Evolutionary conservation across 2,797 vertebrate species (phyloP), one percentile per base, ranked within the genome.

Genomic region (Pseudochaenichthys georgianus): DNA sequence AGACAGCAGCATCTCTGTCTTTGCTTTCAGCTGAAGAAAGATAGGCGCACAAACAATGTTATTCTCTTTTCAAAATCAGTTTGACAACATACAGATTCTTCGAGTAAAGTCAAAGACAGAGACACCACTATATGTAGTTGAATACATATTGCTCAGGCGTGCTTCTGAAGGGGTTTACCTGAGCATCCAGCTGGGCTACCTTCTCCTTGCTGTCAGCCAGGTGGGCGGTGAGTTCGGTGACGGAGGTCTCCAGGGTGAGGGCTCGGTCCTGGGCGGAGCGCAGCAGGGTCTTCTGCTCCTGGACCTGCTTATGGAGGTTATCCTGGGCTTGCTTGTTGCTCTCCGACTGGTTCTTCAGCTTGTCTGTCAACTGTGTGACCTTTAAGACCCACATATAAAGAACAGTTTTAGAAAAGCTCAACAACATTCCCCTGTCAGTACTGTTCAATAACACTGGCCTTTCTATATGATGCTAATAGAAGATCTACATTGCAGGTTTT

Each of bases 251-350:
- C 54, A 99, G 91, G 9, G 96, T 94, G 64, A 95, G 96, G 66
- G 97, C 97, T 45, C 92, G 94, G 90, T 99, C 98, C 88, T 99
- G 96, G 31, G 97, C 95, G 16, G 96, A 95, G 55, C 96, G 95
- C 55, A 99, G 84, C 64, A 97, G 96, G 7, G 94, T 95, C 92
- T 99, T 99, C 90, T 99, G 98, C 82, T 99, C 98, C 88, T 99
- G 98, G 19, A 99, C 95, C 90, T 99, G 97, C 70, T 99, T 96
- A 4, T 99, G 98, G 38, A 99, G 94, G 91, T 99, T 97, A 77
- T 99, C 98, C 89, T 97, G 97, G 54, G 98, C 98, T 90, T 99
- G 98, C 83, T 98, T 99, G 94, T 99, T 96, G 92, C 98, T 99
- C 93, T 99, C 98, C 0, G 97, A 98, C 31, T 99, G 98, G 92